Percentiles rank a stretch among this genome's conserved stretches.
Conservation (phyloP, 2,888 invertebrate species). For the Cheilosia pagana region DNA sequence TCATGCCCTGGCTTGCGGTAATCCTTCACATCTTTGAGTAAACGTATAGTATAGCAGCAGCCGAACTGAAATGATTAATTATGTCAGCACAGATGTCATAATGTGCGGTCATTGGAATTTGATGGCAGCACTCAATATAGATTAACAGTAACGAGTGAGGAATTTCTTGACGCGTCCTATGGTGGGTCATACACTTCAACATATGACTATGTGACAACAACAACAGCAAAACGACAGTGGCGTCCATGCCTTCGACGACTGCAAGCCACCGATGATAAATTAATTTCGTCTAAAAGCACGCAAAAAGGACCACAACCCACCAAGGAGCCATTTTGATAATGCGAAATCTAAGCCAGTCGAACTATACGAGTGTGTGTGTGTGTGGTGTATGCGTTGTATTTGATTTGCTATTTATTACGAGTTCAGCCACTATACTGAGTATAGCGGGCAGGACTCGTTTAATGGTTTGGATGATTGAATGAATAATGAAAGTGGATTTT, state of each 20-base stretch:
- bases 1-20: conserved; percentile 30
- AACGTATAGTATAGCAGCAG: neutral
- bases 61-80: conserved; percentile 65
- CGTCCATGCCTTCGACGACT: conserved; percentile 46
- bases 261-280: conserved; percentile 69
- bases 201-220: conserved; percentile 14
- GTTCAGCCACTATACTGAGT: conserved; percentile 43
- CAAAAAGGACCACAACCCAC: conserved; percentile 43
- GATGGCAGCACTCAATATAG: conserved; percentile 69
- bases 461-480: conserved; percentile 65
- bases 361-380: neutral
- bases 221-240: conserved; percentile 6
- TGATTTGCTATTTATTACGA: conserved; percentile 28
- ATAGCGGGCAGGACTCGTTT: conserved; percentile 50
- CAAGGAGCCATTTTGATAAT: conserved; percentile 56
- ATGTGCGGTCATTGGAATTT: conserved; percentile 74
- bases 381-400: neutral
- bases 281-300: conserved; percentile 67
- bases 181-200: neutral
- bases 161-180: conserved; percentile 47
- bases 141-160: conserved; percentile 63
- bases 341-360: conserved; percentile 50
- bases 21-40: conserved; percentile 42
- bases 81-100: conserved; percentile 71
- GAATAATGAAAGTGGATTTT: conserved; percentile 61